A percentile compares a stretch with the other conserved stretches of the same genome.
Conservation (phyloP, 1,140 invertebrate genomes). For the Macrostomum lignano region DNA sequence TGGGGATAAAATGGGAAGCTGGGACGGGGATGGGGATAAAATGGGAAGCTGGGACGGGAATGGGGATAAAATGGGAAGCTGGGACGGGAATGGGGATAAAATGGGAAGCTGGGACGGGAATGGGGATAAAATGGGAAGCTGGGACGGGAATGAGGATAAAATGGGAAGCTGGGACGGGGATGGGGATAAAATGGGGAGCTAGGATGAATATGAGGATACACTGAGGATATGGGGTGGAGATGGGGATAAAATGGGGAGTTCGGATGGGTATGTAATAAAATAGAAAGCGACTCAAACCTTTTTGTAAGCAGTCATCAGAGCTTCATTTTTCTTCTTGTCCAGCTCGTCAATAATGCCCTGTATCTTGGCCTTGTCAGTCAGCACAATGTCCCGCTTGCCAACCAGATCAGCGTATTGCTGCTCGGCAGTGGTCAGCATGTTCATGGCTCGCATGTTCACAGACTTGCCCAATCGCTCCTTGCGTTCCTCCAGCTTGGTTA, state of each 20-base stretch:
- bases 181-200: too few relatives aligned
- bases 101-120: too few relatives aligned
- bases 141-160: too few relatives aligned
- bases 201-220: slow-evolving; percentile 2
- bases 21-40: too few relatives aligned
- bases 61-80: too few relatives aligned
- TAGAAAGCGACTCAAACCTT: slow-evolving; percentile 28
- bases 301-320: slow-evolving; percentile 47
- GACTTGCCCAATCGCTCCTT: too few relatives aligned
- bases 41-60: too few relatives aligned
- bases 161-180: too few relatives aligned
- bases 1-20: too few relatives aligned
- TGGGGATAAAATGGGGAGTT: background rate
- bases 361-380: slow-evolving; percentile 41
- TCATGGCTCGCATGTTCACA: slow-evolving; percentile 56
- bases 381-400: slow-evolving; percentile 50
- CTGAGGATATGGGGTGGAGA: background rate
- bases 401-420: slow-evolving; percentile 50
- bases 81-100: too few relatives aligned
- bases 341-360: slow-evolving; percentile 47
- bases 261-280: background rate
- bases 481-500: too few relatives aligned
- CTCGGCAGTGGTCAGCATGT: slow-evolving; percentile 51
- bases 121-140: too few relatives aligned
- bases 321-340: slow-evolving; percentile 57